Evolutionary conservation across 1,140 invertebrate genomes (phyloP), one percentile per base, ranked within the genome.

Genomic region (Centruroides sculpturatus): DNA sequence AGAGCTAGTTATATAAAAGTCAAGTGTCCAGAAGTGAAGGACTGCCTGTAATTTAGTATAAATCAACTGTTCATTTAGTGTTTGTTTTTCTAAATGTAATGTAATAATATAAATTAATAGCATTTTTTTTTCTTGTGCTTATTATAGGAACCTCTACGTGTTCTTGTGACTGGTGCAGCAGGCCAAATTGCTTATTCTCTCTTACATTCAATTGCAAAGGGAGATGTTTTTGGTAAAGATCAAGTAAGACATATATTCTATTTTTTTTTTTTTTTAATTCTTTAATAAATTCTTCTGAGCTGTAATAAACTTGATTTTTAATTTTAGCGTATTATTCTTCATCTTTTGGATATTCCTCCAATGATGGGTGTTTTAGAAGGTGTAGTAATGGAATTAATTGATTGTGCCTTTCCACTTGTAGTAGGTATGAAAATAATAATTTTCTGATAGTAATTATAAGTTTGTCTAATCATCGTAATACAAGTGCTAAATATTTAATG

Each of bases 181-280:
- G 94, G 95, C 13, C 97, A 99, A 78, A 99, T 99, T 69, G 96
- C 92, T 50, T 99, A 99, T 74, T 98, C 94, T 1, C 77, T 99
- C 36, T 73, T 98, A 0, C 93, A 92, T 70, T 87, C 91, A 75
- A 80, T 99, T 67, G 90, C 89, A 13, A 92, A 92, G 70, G 97
- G 97, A 66, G 86, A 93, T 78, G 94, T 99, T 0, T 99, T 99
- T 79, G 96, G 97, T 10, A 76, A 80, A 54, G 78, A 93, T 53
- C 92, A 96, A 74, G 74, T 75, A 69, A 62, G 4, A 35, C 5
- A 36, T 35, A 35, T 13, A 2, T 10, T 47, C n/a, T 47, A 3
- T n/a, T 41, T 35, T 11, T 46, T 5, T 11, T 11, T 56, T 41
- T 12, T 11, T n/a, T 12, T 2, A 23, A 47, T n/a, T 23, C 34